A percentile compares a stretch with the other conserved stretches of the same genome.
Conservation (phyloP, 2,797 vertebrate species). For the Protonibea diacanthus region DNA sequence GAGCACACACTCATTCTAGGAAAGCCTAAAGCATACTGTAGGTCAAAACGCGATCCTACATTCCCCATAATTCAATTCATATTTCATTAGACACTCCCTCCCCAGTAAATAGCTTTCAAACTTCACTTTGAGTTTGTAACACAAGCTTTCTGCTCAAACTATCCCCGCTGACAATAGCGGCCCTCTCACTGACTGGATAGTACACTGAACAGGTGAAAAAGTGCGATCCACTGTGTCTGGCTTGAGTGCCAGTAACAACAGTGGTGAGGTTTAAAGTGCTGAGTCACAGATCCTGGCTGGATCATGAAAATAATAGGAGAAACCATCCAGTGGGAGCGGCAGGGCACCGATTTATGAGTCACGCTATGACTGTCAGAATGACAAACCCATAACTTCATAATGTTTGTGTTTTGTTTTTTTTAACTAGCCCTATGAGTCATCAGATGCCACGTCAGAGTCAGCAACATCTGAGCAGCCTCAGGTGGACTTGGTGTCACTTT, state of each 20-base stretch:
- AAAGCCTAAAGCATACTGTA: background rate
- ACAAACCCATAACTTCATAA: constrained; percentile 18
- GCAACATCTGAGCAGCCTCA: background rate
- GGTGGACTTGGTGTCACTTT: background rate
- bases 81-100: background rate
- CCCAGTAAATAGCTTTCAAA: background rate
- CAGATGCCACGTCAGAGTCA: constrained; percentile 25
- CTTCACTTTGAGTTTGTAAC: background rate
- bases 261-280: constrained; percentile 23
- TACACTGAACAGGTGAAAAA: background rate
- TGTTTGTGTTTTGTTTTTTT: background rate
- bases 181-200: background rate
- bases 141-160: background rate
- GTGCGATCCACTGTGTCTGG: background rate
- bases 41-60: background rate
- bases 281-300: constrained; percentile 58
- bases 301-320: constrained; percentile 37
- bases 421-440: constrained; percentile 22
- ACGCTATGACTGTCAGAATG: constrained; percentile 8
- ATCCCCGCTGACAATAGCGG: background rate
- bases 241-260: constrained; percentile 3
- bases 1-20: background rate
- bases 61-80: background rate
- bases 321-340: constrained; percentile 33
- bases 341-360: constrained; percentile 40